A percentile compares a stretch with the other conserved stretches of the same genome.
Evolutionary conservation across 2,113 vertebrate species (phyloP).

Genomic region (Vireo altiloquus): DNA sequence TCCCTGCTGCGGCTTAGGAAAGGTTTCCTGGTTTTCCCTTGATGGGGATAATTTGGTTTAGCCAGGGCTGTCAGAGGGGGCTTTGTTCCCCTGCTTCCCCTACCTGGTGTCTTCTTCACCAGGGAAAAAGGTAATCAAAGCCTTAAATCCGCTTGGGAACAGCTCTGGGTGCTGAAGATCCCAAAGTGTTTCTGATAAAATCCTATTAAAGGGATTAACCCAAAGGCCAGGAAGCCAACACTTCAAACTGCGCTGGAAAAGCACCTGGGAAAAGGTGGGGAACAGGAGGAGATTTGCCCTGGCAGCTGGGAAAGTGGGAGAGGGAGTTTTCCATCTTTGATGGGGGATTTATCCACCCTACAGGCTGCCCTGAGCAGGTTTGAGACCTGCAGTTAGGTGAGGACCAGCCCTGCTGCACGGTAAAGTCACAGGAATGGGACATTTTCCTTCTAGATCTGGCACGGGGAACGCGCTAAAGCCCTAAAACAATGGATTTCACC

Average conservation of each 20-base stretch:
- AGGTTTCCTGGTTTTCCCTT: neutral
- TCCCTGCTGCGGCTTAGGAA: neutral
- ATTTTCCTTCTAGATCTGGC: neutral
- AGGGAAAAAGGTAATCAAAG: neutral
- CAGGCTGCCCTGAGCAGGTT: neutral
- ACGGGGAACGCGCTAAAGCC: neutral
- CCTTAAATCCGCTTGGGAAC: neutral
- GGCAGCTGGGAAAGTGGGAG: neutral
- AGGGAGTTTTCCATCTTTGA: neutral
- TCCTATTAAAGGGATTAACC: neutral
- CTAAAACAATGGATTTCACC: too few species aligned
- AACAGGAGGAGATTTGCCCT: neutral
- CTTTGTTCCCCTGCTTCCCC: neutral
- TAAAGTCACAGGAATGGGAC: neutral
- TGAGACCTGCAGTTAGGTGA: accelerated
- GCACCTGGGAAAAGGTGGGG: neutral
- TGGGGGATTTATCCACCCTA: neutral
- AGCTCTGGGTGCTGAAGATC: neutral
- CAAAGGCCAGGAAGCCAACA: neutral
- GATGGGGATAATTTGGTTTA: neutral
- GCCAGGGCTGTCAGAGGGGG: neutral
- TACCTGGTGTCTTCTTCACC: neutral
- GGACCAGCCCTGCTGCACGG: neutral
- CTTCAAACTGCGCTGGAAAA: neutral
- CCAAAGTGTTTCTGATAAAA: neutral